Evolutionary conservation across 2,113 vertebrate species (phyloP).

Genomic region (Pomatorhinus ruficollis): DNA sequence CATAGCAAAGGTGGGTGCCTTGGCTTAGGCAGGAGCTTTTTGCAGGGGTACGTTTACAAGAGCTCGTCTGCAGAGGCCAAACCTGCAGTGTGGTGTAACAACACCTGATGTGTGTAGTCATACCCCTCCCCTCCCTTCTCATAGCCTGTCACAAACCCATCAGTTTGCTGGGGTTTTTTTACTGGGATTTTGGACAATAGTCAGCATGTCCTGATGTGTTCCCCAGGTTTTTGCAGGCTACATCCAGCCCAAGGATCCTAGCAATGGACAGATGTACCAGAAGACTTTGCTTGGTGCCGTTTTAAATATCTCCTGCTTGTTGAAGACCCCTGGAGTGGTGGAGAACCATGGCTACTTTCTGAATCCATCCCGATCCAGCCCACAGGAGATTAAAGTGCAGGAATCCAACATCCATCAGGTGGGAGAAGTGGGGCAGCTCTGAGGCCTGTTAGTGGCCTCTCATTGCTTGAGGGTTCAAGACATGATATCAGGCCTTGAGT

Average conservation of each 20-base stretch:
- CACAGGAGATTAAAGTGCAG: constrained; percentile 96
- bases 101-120: accelerated
- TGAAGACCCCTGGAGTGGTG: constrained; percentile 93
- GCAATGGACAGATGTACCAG: constrained; percentile 93
- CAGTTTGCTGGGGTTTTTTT: background rate
- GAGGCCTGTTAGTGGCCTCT: background rate
- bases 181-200: background rate
- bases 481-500: accelerated
- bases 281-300: constrained; percentile 88
- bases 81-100: accelerated
- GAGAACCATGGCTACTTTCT: constrained; percentile 94
- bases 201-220: background rate
- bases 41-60: accelerated
- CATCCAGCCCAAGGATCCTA: constrained; percentile 92
- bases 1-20: constrained; percentile 84
- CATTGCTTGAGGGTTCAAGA: background rate
- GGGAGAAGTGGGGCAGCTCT: background rate
- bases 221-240: constrained; percentile 88
- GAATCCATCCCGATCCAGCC: constrained; percentile 91
- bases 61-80: background rate
- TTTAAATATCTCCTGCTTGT: constrained; percentile 90
- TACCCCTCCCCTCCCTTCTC: background rate
- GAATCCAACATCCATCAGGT: constrained; percentile 98
- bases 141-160: background rate
- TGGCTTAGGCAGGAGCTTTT: background rate